phyloP scores from a whole-genome alignment of 2,797 vertebrate species.

The Otolemur crassicaudatus region DNA sequence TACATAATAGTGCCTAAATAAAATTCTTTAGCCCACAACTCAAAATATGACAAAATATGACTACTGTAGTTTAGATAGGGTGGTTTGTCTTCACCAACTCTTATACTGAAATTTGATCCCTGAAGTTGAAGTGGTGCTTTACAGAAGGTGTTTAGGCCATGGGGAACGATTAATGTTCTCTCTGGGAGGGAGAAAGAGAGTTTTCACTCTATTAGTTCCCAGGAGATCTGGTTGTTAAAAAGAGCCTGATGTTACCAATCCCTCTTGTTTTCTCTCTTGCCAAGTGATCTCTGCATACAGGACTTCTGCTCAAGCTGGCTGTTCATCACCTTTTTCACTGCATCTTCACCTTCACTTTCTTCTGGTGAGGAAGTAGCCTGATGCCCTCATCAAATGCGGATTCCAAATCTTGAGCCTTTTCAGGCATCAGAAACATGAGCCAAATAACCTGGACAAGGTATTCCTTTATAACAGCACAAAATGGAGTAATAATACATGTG shows the following conservation, averaged over 20 bases:
- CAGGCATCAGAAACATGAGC: not conserved
- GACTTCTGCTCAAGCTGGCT: not conserved
- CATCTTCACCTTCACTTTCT: no score
- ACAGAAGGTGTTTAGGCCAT: not conserved
- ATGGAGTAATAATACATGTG: not conserved
- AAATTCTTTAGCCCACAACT: not conserved
- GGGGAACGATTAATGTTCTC: not conserved
- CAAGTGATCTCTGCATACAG: not conserved
- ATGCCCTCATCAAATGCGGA: not conserved
- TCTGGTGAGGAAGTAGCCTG: not conserved
- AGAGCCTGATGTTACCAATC: no score
- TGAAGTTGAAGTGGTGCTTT: not conserved
- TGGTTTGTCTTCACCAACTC: not conserved
- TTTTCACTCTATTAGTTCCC: not conserved
- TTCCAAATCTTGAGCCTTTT: not conserved
- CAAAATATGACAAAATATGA: not conserved
- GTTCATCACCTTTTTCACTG: not conserved
- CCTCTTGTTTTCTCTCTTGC: not conserved
- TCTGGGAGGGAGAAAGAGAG: not conserved
- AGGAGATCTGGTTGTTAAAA: not conserved
- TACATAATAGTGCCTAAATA: not conserved
- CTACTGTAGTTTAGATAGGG: not conserved
- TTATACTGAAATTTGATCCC: not conserved
- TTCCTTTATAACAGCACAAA: not conserved
- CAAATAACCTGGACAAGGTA: not conserved